These are phyloP conservation scores for Dasyprocta punctata DNA, from an alignment of 2,113 vertebrate species.

Conservation along the genomic window DNA sequence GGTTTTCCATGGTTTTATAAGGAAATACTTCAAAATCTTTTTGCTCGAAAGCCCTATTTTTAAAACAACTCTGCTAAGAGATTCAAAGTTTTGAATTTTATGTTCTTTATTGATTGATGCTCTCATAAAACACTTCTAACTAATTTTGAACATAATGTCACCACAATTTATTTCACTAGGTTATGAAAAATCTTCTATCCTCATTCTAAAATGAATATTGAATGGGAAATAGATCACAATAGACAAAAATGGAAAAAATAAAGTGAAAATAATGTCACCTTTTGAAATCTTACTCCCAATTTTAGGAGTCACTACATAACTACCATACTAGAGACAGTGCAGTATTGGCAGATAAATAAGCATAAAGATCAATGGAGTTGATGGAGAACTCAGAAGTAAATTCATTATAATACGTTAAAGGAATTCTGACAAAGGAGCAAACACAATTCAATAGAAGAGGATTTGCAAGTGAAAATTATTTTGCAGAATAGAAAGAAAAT, in stretches of 20 bases:
- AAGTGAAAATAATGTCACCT: background rate
- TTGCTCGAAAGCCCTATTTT: background rate
- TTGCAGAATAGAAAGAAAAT: background rate
- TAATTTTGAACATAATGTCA: background rate
- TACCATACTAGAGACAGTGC: background rate
- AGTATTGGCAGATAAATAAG: background rate
- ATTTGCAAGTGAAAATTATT: background rate
- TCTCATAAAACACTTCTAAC: background rate
- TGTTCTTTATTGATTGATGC: background rate
- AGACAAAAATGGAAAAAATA: background rate
- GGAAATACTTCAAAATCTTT: background rate
- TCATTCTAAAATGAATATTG: background rate
- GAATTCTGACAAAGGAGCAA: background rate
- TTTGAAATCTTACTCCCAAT: background rate
- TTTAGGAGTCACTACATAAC: background rate
- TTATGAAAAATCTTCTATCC: background rate
- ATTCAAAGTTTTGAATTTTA: background rate
- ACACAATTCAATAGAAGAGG: background rate
- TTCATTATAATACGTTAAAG: background rate
- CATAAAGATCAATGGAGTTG: background rate
- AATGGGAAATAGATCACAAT: background rate
- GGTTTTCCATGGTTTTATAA: background rate
- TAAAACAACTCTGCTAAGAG: background rate
- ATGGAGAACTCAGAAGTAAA: background rate
- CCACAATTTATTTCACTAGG: background rate